Conservation (phyloP, 2,888 invertebrate genomes). For the Sesia bembeciformis region DNA sequence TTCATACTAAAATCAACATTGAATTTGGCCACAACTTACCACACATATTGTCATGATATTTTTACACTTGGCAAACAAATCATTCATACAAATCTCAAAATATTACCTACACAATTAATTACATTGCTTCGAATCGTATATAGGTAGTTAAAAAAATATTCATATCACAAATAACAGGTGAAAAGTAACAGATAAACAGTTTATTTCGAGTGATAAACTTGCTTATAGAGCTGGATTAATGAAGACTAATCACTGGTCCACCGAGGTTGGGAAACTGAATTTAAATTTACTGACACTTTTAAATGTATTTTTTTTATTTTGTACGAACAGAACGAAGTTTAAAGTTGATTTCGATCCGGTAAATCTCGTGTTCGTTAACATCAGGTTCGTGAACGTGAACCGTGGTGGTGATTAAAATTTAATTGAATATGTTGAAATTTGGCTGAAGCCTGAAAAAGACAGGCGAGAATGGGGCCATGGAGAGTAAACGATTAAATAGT, state of each 20-base stretch:
- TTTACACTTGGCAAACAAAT: conserved; percentile 1
- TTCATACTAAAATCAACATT: background rate
- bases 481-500: no score
- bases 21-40: conserved; percentile 7
- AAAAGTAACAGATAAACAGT: background rate
- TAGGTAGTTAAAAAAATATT: background rate
- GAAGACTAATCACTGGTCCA: background rate
- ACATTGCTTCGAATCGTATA: background rate
- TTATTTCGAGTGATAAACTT: background rate
- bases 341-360: no score
- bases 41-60: conserved; percentile 9
- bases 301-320: no score
- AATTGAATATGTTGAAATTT: no score
- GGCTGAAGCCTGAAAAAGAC: no score
- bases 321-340: no score
- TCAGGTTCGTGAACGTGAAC: no score
- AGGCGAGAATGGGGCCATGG: no score
- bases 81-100: background rate
- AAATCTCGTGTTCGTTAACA: no score
- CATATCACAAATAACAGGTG: background rate
- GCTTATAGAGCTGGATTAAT: background rate
- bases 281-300: no score
- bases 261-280: no score
- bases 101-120: background rate
- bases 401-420: no score